phyloP scores from a whole-genome alignment of 2,113 vertebrate species.

The Ailurus styani region DNA sequence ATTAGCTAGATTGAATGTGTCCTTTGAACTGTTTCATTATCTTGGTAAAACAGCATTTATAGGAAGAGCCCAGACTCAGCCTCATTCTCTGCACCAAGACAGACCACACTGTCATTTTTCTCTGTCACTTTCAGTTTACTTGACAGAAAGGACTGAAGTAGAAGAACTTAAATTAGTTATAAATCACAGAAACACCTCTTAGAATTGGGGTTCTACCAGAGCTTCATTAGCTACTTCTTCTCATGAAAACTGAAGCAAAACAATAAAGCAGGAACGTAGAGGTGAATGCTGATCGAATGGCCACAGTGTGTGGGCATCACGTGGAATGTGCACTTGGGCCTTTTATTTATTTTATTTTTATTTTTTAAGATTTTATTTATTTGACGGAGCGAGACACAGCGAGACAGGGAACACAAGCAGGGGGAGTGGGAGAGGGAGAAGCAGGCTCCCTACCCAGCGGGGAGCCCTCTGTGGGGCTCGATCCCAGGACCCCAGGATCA shows the following conservation, averaged over 20 bases:
- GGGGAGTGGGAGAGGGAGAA: too few species aligned
- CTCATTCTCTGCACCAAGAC: not conserved
- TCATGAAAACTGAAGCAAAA: not conserved
- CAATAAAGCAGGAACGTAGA: not conserved
- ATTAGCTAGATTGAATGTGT: slow-evolving; percentile 30
- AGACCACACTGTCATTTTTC: slow-evolving; percentile 54
- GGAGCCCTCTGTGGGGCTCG: too few species aligned
- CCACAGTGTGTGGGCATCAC: accelerated
- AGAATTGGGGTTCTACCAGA: not conserved
- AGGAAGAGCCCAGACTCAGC: not conserved
- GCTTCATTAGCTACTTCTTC: slow-evolving; percentile 11
- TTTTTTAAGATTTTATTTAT: too few species aligned
- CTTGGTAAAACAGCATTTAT: slow-evolving; percentile 30
- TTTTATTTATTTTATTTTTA: not conserved
- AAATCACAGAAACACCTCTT: slow-evolving; percentile 54
- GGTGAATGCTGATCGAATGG: not conserved
- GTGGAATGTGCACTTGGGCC: accelerated
- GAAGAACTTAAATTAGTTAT: slow-evolving; percentile 65
- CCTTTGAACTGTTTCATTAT: slow-evolving; percentile 44
- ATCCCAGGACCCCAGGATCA: too few species aligned
- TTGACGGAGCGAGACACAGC: too few species aligned
- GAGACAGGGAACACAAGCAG: too few species aligned
- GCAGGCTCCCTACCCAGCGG: too few species aligned
- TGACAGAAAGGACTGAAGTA: slow-evolving; percentile 54
- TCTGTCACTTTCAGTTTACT: slow-evolving; percentile 67